Percentiles rank a stretch among this genome's conserved stretches.
Conservation (phyloP, 2,113 vertebrate genomes). For the Gobiocypris rarus region DNA sequence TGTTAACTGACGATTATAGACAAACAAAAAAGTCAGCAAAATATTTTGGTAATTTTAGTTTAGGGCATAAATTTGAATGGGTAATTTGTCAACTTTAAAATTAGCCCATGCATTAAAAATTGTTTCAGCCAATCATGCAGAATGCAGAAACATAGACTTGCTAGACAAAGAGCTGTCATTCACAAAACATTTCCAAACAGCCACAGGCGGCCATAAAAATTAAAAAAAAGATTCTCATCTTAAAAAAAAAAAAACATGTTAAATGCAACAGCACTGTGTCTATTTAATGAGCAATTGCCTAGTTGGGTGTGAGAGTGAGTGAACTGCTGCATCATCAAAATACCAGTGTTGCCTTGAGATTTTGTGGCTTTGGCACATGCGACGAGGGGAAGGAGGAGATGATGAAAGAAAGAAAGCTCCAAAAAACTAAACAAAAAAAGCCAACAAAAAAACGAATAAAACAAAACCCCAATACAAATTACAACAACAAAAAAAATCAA, state of each 20-base stretch:
- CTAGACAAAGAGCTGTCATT: constrained; percentile 11
- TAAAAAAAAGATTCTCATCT: background rate
- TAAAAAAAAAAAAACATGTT: background rate
- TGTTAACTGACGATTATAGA: too few species aligned
- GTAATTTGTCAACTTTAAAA: background rate
- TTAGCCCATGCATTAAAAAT: background rate
- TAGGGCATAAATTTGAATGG: background rate
- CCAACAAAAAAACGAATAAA: too few species aligned
- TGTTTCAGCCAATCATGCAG: background rate
- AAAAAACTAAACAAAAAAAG: too few species aligned
- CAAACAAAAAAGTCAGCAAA: too few species aligned
- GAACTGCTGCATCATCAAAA: constrained; percentile 33
- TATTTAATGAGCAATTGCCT: background rate
- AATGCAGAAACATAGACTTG: background rate
- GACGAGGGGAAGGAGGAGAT: background rate
- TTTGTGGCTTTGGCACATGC: constrained; percentile 1
- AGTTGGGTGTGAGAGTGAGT: background rate
- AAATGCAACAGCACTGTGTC: background rate
- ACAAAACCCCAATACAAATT: background rate
- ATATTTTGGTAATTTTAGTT: background rate
- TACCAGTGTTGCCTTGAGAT: constrained; percentile 4
- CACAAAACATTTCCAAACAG: background rate
- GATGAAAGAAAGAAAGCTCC: too few species aligned
- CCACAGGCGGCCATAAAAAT: background rate
- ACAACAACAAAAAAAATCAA: background rate